These are phyloP conservation scores for Hydropotes inermis DNA, from an alignment of 2,113 vertebrate genomes.

Conservation along the genomic window DNA sequence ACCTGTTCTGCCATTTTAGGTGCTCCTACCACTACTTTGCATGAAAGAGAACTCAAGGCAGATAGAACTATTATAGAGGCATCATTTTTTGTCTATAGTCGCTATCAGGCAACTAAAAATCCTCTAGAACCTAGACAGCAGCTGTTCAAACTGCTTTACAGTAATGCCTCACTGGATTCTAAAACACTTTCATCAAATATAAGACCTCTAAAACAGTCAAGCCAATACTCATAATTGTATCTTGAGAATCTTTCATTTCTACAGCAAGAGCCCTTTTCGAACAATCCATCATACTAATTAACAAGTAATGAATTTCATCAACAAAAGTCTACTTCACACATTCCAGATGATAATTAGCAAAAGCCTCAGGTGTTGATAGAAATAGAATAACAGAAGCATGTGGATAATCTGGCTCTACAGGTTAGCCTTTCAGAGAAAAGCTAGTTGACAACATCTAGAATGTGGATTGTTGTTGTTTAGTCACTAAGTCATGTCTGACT, in stretches of 20 bases:
- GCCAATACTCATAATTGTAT: not conserved
- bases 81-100: not conserved
- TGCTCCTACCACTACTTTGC: not conserved
- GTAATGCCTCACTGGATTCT: not conserved
- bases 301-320: not conserved
- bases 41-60: not conserved
- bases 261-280: not conserved
- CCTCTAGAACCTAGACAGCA: not conserved
- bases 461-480: not conserved
- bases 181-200: not conserved
- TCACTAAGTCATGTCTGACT: not conserved
- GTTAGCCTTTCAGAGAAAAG: not conserved
- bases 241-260: slow-evolving; percentile 9
- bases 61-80: not conserved
- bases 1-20: not conserved
- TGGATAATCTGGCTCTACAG: not conserved
- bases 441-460: not conserved
- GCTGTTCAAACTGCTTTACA: not conserved
- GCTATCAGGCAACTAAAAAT: not conserved
- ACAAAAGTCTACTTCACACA: not conserved
- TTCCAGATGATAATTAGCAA: not conserved
- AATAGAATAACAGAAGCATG: slow-evolving; percentile 1
- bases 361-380: not conserved
- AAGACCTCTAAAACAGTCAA: not conserved
- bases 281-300: slow-evolving; percentile 20